Base-by-base conservation (phyloP, 2,888 invertebrate genomes). In the Rhopalosiphum nymphaeae region DNA sequence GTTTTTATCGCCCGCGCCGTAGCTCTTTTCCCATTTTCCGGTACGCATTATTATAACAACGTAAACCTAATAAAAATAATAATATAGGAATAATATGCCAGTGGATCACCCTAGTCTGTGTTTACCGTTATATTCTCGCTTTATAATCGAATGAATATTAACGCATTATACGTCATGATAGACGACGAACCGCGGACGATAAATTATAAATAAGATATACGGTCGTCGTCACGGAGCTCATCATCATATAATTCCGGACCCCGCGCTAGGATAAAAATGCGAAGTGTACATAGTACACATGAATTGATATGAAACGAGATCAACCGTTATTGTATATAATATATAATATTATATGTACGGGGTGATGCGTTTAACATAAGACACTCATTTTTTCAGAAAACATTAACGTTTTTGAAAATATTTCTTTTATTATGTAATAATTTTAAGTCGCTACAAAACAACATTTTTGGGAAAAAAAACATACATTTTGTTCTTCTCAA, bases 231-330 rank as follows among this genome's bases (percentile, higher is more conserved):
- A 53, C 53, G 53, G 21, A 53, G 53, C 53, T 53, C 53, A 53
- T 53, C 53, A 53, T 53, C 53, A 53, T 53, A 53, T 53, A 26
- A 44, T 26, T 5, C 13, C 36, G 49, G 26, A 78, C 46, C 91
- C 78, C 42, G 36, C 49, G 36, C 53, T 13, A 78, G 36, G 91
- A 91, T 49, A 21, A 42, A 78, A 78, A 91, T 78, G 42, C 49
- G 16, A 53, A n/a, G 90, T n/a, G 29, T 46, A 46, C 9, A 29
- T 53, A 21, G 53, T 13, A 29, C 3, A 44, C 9, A 53, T 91
- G 36, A 84, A 91, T 91, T 53, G 78, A 91, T 78, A n/a, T n/a
- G n/a, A 78, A 78, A 91, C 78, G 78, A 91, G 49, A 91, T 53
- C 91, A 36, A 53, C 53, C 46, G 36, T 16, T 42, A 46, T 46